These are phyloP conservation scores for Deilephila elpenor DNA, from an alignment of 2,888 invertebrate genomes.

Conservation along the genomic window DNA sequence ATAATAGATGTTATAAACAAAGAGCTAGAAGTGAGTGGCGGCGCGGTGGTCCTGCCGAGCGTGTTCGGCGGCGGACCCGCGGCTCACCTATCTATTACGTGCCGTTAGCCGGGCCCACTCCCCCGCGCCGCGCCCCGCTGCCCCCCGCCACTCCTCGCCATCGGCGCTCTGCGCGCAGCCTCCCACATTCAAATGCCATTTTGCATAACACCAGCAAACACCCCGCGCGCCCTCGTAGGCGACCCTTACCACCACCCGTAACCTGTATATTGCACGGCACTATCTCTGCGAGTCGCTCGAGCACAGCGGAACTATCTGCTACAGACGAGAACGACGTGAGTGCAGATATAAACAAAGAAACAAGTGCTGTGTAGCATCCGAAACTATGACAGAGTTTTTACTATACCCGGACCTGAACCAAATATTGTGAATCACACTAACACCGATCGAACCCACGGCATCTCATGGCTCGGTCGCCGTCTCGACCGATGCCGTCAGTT, in stretches of 20 bases:
- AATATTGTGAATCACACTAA: no score
- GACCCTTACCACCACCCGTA: not conserved
- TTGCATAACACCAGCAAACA: conserved; percentile 39
- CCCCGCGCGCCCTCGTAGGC: not conserved
- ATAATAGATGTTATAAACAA: not conserved
- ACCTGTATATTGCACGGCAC: not conserved
- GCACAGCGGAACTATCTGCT: no score
- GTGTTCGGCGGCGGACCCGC: conserved; percentile 8
- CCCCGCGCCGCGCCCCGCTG: not conserved
- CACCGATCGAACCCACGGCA: no score
- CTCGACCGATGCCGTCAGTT: no score
- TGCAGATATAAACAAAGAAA: no score
- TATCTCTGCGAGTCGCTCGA: no score
- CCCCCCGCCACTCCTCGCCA: not conserved
- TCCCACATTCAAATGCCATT: conserved; percentile 40
- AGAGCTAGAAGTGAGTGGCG: not conserved
- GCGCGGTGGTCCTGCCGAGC: not conserved
- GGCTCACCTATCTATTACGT: conserved; percentile 42
- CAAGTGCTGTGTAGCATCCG: no score
- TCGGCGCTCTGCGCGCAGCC: not conserved
- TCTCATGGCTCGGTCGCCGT: no score
- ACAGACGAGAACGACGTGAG: no score
- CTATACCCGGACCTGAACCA: no score
- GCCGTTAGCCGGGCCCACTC: conserved; percentile 45
- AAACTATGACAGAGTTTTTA: no score